Base-by-base conservation (phyloP, 2,113 vertebrate species). In the Rhinolophus sinicus region DNA sequence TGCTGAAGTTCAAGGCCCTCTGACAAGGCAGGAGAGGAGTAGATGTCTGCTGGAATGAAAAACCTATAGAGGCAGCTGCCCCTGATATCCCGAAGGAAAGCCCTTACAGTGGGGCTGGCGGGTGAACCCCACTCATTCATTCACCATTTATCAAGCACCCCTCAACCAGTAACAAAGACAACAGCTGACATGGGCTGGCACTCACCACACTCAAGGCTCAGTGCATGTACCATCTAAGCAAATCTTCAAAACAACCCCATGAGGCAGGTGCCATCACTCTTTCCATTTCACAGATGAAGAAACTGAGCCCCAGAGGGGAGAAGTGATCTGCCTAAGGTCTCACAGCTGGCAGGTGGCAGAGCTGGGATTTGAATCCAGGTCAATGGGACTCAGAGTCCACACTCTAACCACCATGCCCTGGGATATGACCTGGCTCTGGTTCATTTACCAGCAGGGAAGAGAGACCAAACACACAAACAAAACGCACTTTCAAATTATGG, bases 211-310 rank as follows among this genome's bases (percentile, higher is more conserved):
- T 9, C 77, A 60, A 65, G 70, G 84, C n/a, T 30, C 4, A 0
- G n/a, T 52, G 44, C 44, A 72, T 7, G 14, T 26, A 30, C 24
- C 30, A 50, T 12, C 73, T 30, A 78, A 77, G n/a, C n/a, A 52
- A 40, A 44, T 33, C 11, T 60, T 64, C 76, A 69, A 38, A 96
- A 38, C 14, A 38, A 81, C 56, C 56, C n/a, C 18, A 8, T 7
- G 19, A 90, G 8, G n/a, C 15, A 38, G 40, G 5, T 24, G 28
- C 52, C 26, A 8, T 54, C 58, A 7, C 70, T 69, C 89, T 75
- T 40, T 60, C 65, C 33, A n/a, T 54, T 52, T 75, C 75, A 94
- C 78, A 92, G 84, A 78, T n/a, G 78, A 85, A 81, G 50, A 85
- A 64, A 77, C 81, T 15, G n/a, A 92, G 83, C 35, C 40, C 62